Evolutionary conservation across 2,797 vertebrate species (phyloP), one percentile per base, ranked within the genome.

Genomic region (Thalassophryne amazonica): DNA sequence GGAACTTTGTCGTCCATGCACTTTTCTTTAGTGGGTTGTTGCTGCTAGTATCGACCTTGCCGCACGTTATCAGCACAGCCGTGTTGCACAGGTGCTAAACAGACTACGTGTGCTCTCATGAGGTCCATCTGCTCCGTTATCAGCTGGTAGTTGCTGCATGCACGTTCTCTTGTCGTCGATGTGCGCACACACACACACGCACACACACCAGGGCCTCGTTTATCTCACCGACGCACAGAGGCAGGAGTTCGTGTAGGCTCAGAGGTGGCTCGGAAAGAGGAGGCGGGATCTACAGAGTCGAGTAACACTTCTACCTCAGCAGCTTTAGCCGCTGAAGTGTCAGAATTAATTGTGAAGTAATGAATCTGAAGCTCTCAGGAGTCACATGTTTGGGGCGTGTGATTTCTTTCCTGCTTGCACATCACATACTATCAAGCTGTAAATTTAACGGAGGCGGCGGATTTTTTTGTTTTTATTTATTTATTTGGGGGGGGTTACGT

Each of bases 81-180:
- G 0, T 52, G 51, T 55, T 55, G 13, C 54, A 57, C 71, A 76
- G 71, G 77, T 76, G 60, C 54, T 45, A 63, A 58, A 36, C 68
- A 73, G 64, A 59, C 55, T 36, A 23, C 17, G 30, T 46, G 34
- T 16, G 16, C 20, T 36, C 46, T 54, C 25, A 6, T 43, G 45
- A 13, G 46, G 22, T 24, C 67, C 55, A 41, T 73, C 60, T 67
- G 68, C 45, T 58, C 29, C 23, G 42, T 69, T 81, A 84, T 84
- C 73, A 73, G 69, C 17, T 25, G 27, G 49, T 61, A 33, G 53
- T 64, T 17, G 31, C 14, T 32, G 21, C 46, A 32, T 59, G 55
- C 52, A 40, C 17, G 43, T 40, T 57, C 51, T 61, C 22, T 41
- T 60, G 49, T 55, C 37, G 49, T 55, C 37, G 12, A 55, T 28